These are phyloP conservation scores for Calidris pygmaea DNA, from an alignment of 2,113 vertebrate species.

Conservation along the genomic window DNA sequence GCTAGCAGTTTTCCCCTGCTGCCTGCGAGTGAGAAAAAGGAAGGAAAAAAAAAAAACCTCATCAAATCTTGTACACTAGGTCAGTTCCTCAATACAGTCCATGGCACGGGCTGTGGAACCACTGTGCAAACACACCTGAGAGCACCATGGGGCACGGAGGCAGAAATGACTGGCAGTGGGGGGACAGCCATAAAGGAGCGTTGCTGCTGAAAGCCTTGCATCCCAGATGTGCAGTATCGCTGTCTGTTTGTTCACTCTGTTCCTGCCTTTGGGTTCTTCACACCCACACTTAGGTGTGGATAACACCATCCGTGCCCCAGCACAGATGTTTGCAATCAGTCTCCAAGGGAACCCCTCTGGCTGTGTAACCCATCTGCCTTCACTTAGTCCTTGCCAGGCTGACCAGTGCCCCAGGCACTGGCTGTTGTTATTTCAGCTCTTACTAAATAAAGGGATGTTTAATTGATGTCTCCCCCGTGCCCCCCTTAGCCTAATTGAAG, in stretches of 20 bases:
- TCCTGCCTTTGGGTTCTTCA: not conserved
- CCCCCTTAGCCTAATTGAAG: not conserved
- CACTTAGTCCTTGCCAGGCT: not conserved
- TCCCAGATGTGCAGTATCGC: not conserved
- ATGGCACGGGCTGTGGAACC: not conserved
- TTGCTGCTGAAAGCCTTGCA: not conserved
- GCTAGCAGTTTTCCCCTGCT: not conserved
- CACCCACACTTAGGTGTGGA: not conserved
- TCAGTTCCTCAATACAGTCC: not conserved
- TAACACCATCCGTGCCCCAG: not conserved
- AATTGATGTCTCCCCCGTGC: not conserved
- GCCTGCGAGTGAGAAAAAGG: not conserved
- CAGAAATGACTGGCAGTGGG: not conserved
- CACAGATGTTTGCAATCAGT: not conserved
- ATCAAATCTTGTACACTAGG: not conserved
- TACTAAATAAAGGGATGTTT: not conserved
- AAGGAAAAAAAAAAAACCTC: no score
- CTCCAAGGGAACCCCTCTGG: not conserved
- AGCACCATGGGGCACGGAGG: accelerated
- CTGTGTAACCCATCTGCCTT: not conserved
- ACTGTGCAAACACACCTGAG: not conserved
- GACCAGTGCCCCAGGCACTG: not conserved
- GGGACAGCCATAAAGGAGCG: not conserved
- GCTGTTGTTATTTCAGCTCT: not conserved
- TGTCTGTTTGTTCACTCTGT: not conserved